A percentile compares a stretch with the other conserved stretches of the same genome.
phyloP scores from a whole-genome alignment of 2,888 invertebrate species.

The Drosophila meridiana region DNA sequence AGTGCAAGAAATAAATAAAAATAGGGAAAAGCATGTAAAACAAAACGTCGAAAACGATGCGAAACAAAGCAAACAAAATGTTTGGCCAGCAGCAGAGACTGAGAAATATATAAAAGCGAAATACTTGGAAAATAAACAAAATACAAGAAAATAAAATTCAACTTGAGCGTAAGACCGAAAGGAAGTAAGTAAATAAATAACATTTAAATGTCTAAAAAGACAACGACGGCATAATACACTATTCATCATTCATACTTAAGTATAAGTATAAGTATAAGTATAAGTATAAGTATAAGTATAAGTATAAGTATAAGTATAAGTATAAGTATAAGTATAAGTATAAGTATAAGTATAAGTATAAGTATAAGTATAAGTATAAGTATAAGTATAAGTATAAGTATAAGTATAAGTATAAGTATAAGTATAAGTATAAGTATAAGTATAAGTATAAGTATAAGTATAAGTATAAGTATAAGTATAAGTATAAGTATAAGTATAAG shows the following conservation, averaged over 20 bases:
- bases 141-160: neutral
- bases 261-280: neutral
- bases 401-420: neutral
- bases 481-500: neutral
- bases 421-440: neutral
- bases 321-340: neutral
- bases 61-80: constrained; percentile 31
- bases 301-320: neutral
- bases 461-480: neutral
- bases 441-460: neutral
- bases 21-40: constrained; percentile 10
- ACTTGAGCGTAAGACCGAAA: neutral
- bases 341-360: neutral
- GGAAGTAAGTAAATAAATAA: constrained; percentile 13
- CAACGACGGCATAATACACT: neutral
- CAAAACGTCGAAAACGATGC: constrained; percentile 14
- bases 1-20: constrained; percentile 7
- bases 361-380: neutral
- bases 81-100: constrained; percentile 17
- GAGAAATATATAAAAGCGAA: constrained; percentile 20
- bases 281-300: neutral
- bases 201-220: neutral
- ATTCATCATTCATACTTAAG: no score
- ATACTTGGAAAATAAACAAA: constrained; percentile 29
- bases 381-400: neutral